Percentiles rank a stretch among this genome's conserved stretches.
These are phyloP conservation scores for Formica aserva DNA, from an alignment of 2,888 invertebrate genomes.

Conservation along the genomic window DNA sequence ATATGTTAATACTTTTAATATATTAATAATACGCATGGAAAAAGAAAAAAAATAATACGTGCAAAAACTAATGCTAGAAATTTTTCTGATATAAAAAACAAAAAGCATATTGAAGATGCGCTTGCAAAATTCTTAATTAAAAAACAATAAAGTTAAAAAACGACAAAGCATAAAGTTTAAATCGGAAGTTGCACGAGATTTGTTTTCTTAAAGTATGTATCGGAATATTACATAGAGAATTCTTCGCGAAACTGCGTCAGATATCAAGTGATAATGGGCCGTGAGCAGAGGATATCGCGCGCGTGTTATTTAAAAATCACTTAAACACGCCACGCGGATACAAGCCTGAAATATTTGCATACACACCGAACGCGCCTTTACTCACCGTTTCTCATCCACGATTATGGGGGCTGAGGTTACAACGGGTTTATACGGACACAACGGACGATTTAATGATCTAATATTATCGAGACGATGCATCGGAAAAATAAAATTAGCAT, in stretches of 20 bases:
- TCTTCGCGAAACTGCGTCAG: constrained; percentile 13
- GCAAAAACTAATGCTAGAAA: not conserved
- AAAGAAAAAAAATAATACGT: not conserved
- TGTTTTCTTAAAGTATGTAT: not conserved
- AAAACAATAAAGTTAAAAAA: not conserved
- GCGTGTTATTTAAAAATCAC: constrained; percentile 46
- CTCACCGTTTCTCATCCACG: constrained; percentile 34
- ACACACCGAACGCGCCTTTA: not conserved
- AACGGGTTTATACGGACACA: constrained; percentile 21
- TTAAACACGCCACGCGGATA: constrained; percentile 23
- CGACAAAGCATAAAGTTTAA: not conserved
- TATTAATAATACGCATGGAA: not conserved
- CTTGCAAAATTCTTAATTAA: not conserved
- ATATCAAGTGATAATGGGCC: constrained; percentile 22
- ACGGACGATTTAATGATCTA: constrained; percentile 46
- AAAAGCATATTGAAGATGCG: not conserved
- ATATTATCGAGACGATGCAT: constrained; percentile 35
- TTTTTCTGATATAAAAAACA: not conserved
- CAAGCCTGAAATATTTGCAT: constrained; percentile 34
- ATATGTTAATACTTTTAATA: not conserved
- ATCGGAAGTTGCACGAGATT: not conserved
- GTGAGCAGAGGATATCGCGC: constrained; percentile 1
- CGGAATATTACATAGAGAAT: constrained; percentile 1
- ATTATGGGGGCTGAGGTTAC: not conserved
- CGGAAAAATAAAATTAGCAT: constrained; percentile 70